Percentiles rank a stretch among this genome's conserved stretches.
Evolutionary conservation across 2,797 vertebrate species (phyloP).

Genomic region (Glyptemys insculpta): DNA sequence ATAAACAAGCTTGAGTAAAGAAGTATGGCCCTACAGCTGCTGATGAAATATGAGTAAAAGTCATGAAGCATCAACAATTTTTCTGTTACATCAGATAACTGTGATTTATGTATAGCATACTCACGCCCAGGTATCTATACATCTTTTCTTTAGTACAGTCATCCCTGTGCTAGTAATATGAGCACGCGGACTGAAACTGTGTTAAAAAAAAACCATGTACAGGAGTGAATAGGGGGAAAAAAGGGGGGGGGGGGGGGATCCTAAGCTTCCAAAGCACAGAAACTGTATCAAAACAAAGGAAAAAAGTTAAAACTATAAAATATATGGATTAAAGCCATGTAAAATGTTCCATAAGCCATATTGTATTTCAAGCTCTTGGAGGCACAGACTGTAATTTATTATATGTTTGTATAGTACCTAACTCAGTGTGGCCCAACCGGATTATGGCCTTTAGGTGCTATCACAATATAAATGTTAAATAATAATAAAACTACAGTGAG

Average conservation of each 20-base stretch:
- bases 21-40: neutral
- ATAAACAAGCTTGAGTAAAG: neutral
- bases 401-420: neutral
- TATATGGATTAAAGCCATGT: neutral
- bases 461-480: neutral
- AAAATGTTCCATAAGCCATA: neutral
- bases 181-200: neutral
- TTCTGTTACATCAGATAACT: neutral
- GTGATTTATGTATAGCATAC: neutral
- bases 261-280: neutral
- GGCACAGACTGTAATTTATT: neutral
- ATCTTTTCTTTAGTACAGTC: neutral
- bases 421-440: neutral
- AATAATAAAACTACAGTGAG: neutral
- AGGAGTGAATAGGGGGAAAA: neutral
- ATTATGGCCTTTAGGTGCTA: neutral
- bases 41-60: neutral
- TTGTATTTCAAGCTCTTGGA: neutral
- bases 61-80: neutral
- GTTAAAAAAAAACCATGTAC: neutral
- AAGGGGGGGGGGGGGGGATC: neutral
- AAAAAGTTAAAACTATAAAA: neutral
- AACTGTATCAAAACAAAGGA: neutral
- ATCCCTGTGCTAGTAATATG: slow-evolving; percentile 1
- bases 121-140: neutral